Evolutionary conservation across 2,113 vertebrate species (phyloP).

Genomic region (Psettodes erumei): DNA sequence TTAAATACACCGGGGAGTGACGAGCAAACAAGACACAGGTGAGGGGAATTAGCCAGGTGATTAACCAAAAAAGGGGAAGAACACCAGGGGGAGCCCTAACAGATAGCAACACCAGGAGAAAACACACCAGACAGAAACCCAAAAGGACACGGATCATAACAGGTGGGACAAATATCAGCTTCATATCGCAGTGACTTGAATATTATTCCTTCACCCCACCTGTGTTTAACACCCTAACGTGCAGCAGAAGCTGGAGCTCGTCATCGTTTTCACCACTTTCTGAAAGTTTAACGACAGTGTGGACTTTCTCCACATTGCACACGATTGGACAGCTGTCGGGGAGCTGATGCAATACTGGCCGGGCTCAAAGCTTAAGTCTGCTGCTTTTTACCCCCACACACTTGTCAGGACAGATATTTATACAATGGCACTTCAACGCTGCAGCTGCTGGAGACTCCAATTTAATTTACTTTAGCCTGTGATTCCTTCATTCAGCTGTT

Average conservation of each 20-base stretch:
- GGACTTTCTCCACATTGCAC: background rate
- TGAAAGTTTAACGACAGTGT: background rate
- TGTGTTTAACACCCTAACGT: too few species aligned
- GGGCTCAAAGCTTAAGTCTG: conserved; percentile 16
- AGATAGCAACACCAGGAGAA: too few species aligned
- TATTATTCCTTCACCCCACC: too few species aligned
- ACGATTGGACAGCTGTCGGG: conserved; percentile 23
- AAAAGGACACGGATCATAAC: too few species aligned
- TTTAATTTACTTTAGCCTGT: conserved; percentile 28
- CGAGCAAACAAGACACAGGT: too few species aligned
- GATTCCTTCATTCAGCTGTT: background rate
- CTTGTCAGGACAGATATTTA: conserved; percentile 20
- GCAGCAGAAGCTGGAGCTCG: too few species aligned
- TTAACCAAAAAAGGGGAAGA: too few species aligned
- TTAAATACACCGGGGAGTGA: too few species aligned
- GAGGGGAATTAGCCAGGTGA: too few species aligned
- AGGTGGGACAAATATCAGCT: too few species aligned
- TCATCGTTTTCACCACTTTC: background rate
- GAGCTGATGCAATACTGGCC: conserved; percentile 33
- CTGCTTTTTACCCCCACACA: background rate
- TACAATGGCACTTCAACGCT: conserved; percentile 5
- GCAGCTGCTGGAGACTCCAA: conserved; percentile 13
- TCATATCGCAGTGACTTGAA: background rate
- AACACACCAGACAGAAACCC: too few species aligned
- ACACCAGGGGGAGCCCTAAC: too few species aligned